These are phyloP conservation scores for Drosophila baimaii DNA, from an alignment of 1,140 invertebrate genomes.

Conservation along the genomic window DNA sequence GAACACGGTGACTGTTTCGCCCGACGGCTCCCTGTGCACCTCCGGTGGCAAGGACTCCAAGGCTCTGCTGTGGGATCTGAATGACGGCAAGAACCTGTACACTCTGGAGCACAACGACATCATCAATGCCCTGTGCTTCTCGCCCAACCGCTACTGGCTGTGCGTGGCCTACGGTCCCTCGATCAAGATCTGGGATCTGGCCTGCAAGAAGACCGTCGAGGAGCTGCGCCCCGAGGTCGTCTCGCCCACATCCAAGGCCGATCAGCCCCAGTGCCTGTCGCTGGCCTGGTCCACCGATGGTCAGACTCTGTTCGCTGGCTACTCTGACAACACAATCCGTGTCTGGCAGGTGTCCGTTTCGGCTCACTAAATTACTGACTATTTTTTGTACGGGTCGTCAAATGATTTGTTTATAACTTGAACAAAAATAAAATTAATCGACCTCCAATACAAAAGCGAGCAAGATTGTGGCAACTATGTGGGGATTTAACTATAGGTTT, in stretches of 20 bases:
- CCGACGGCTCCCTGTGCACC: slow-evolving; percentile 99
- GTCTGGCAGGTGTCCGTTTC: slow-evolving; percentile 98
- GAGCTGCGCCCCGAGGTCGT: slow-evolving; percentile 98
- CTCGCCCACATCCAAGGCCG: slow-evolving; percentile 89
- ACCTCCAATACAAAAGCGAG: too few species aligned
- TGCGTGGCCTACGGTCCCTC: slow-evolving; percentile 99
- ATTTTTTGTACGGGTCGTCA: slow-evolving; percentile 33
- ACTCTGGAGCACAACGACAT: slow-evolving; percentile 99
- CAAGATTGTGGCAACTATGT: too few species aligned
- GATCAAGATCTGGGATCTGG: slow-evolving; percentile 99
- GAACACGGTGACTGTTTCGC: slow-evolving; percentile 99
- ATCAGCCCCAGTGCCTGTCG: slow-evolving; percentile 97
- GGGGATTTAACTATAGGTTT: background rate
- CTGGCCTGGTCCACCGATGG: slow-evolving; percentile 99
- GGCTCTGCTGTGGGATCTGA: slow-evolving; percentile 99
- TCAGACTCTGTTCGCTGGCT: slow-evolving; percentile 99
- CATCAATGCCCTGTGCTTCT: slow-evolving; percentile 99
- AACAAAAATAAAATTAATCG: slow-evolving; percentile 67
- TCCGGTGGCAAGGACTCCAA: slow-evolving; percentile 99
- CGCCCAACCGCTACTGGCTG: slow-evolving; percentile 99
- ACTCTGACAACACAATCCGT: slow-evolving; percentile 98
- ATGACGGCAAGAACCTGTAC: slow-evolving; percentile 99
- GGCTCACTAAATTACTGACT: slow-evolving; percentile 75
- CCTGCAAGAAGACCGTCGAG: slow-evolving; percentile 99
- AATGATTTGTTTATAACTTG: slow-evolving; percentile 59